Conservation (phyloP, 1,140 invertebrate genomes). For the Diachasmimorpha longicaudata region DNA sequence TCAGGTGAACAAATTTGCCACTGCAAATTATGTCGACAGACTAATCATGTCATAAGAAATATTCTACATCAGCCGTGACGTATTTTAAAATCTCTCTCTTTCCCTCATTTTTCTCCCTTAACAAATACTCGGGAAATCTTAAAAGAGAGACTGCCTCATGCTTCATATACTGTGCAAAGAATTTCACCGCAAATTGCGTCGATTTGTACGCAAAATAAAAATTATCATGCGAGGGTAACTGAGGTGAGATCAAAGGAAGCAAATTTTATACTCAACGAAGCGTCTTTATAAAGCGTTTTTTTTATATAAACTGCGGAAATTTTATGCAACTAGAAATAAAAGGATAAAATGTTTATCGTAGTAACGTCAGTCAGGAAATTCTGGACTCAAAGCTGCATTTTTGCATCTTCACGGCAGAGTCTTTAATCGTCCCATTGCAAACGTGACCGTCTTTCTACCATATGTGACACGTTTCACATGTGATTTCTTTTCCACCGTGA, state of each 20-base stretch:
- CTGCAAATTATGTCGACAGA: background rate
- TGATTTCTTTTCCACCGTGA: constrained; percentile 8
- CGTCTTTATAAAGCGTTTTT: background rate
- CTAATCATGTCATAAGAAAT: background rate
- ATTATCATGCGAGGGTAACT: constrained; percentile 12
- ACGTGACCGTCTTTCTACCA: background rate
- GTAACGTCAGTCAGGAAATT: background rate
- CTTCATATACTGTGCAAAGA: background rate
- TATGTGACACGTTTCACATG: constrained; percentile 2
- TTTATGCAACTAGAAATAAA: background rate
- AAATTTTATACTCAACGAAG: background rate
- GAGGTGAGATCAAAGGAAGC: constrained; percentile 15
- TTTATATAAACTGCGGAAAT: background rate
- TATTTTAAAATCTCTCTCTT: constrained; percentile 3
- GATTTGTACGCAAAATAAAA: constrained; percentile 22
- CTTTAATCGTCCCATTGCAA: constrained; percentile 20
- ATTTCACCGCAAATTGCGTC: constrained; percentile 19
- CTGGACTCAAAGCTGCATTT: background rate
- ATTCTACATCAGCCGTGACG: background rate
- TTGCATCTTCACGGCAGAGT: constrained; percentile 3
- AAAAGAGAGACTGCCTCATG: background rate
- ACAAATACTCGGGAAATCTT: background rate
- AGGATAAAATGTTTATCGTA: constrained; percentile 15
- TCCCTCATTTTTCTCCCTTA: background rate
- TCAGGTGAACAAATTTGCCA: background rate